phyloP scores from a whole-genome alignment of 2,113 vertebrate species.

The Xyliphius kryptos region DNA sequence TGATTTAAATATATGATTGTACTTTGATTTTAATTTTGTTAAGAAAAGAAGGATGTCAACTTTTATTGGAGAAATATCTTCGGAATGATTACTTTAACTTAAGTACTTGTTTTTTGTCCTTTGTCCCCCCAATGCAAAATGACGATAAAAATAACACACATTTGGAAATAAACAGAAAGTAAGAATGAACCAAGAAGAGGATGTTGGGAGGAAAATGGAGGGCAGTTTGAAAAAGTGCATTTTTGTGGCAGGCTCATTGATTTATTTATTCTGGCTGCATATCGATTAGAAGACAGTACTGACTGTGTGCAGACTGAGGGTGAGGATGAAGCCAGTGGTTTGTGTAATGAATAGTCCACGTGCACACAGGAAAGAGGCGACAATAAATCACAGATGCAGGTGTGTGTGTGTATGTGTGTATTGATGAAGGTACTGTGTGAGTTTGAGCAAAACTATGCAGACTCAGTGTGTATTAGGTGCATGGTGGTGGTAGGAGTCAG shows the following conservation, averaged over 20 bases:
- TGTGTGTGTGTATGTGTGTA: slow-evolving; percentile 11
- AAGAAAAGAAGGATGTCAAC: too few relatives aligned
- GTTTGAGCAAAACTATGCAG: not conserved
- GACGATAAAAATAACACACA: too few relatives aligned
- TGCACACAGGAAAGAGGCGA: slow-evolving; percentile 38
- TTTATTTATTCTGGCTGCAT: slow-evolving; percentile 65
- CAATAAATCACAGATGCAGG: slow-evolving; percentile 30
- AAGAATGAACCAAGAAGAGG: slow-evolving; percentile 2
- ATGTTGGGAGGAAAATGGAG: not conserved
- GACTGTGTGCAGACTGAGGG: slow-evolving; percentile 50
- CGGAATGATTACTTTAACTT: too few relatives aligned
- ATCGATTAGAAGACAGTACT: slow-evolving; percentile 59
- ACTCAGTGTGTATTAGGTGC: not conserved
- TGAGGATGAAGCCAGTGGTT: slow-evolving; percentile 52
- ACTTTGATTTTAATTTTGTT: too few relatives aligned
- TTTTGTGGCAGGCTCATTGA: slow-evolving; percentile 43
- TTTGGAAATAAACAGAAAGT: not conserved
- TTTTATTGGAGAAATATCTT: too few relatives aligned
- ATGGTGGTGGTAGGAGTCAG: slow-evolving; percentile 4
- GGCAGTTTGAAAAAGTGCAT: not conserved
- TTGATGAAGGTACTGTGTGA: not conserved
- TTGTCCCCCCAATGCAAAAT: too few relatives aligned
- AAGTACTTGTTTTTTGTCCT: too few relatives aligned
- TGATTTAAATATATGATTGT: too few relatives aligned
- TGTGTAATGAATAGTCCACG: slow-evolving; percentile 51